These are phyloP conservation scores for Hemibagrus wyckioides DNA, from an alignment of 2,113 vertebrate genomes.

Conservation along the genomic window DNA sequence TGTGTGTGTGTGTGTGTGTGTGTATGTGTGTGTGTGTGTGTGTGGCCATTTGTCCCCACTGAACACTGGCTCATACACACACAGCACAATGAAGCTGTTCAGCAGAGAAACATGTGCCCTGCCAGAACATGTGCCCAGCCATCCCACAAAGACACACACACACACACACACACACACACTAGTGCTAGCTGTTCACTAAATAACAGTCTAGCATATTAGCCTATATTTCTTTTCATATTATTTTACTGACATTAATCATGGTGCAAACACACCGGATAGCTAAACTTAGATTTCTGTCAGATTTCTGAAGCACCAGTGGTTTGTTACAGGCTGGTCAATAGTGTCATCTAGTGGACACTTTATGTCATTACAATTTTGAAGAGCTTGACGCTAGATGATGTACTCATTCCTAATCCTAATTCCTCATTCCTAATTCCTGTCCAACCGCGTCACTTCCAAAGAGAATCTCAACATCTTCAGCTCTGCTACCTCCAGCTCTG, in stretches of 20 bases:
- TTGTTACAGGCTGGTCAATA: constrained; percentile 45
- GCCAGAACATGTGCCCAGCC: constrained; percentile 10
- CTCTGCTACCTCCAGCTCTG: too few relatives aligned
- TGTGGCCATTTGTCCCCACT: constrained; percentile 25
- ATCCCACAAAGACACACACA: constrained; percentile 5
- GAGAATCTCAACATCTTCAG: too few relatives aligned
- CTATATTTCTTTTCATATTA: neutral
- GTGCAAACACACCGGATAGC: neutral
- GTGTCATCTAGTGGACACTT: constrained; percentile 63
- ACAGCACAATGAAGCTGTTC: constrained; percentile 66
- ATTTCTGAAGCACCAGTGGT: neutral
- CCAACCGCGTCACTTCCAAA: too few relatives aligned
- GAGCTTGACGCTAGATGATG: neutral
- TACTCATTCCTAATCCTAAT: too few relatives aligned
- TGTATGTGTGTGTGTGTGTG: constrained; percentile 28
- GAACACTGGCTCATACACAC: constrained; percentile 63
- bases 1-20: neutral
- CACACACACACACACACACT: neutral
- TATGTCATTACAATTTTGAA: neutral
- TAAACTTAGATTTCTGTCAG: neutral
- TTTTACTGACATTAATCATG: neutral
- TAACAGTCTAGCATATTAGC: neutral
- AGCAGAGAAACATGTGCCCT: constrained; percentile 42
- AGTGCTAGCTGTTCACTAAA: neutral
- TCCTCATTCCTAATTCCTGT: too few relatives aligned